These are phyloP conservation scores for Spongia lamella DNA, from an alignment of 37 sponge, comb jelly and placozoan genomes.

Conservation along the genomic window DNA sequence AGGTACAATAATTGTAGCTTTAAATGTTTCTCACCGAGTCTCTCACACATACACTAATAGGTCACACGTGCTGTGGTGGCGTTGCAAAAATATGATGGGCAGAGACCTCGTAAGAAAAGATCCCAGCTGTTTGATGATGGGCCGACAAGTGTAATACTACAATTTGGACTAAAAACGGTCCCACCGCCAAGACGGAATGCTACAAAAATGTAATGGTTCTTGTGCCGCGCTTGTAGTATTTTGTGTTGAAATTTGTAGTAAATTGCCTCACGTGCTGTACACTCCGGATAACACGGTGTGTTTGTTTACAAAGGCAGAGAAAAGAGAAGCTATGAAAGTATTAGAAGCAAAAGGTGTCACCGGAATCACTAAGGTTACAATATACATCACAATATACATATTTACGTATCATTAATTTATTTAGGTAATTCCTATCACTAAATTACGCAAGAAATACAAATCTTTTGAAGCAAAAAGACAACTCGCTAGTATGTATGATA, in stretches of 20 bases:
- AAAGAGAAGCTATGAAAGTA: conserved; percentile 38
- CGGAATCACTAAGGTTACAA: conserved; percentile 57
- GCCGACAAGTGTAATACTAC: conserved; percentile 33
- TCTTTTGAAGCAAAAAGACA: conserved; percentile 73
- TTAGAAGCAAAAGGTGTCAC: conserved; percentile 58
- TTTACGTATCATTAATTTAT: too few species aligned
- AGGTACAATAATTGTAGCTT: too few species aligned
- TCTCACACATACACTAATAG: conserved; percentile 8
- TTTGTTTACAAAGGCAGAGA: conserved; percentile 70
- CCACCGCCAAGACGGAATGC: conserved; percentile 53
- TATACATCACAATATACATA: background rate
- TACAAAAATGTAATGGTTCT: background rate
- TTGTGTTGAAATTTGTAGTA: conserved; percentile 46
- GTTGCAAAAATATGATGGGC: conserved; percentile 51
- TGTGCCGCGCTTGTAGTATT: background rate
- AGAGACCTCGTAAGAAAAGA: conserved; percentile 23
- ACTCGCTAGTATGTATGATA: conserved; percentile 61
- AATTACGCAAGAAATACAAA: conserved; percentile 73
- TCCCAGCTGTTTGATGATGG: conserved; percentile 46
- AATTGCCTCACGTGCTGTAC: conserved; percentile 67
- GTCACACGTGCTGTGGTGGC: conserved; percentile 59
- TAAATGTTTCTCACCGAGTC: too few species aligned
- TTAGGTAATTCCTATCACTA: conserved; percentile 75
- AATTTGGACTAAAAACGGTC: conserved; percentile 69
- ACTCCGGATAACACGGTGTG: conserved; percentile 53